phyloP scores from a whole-genome alignment of 92 coral and sea anemone genomes.

The Siderastrea radians region DNA sequence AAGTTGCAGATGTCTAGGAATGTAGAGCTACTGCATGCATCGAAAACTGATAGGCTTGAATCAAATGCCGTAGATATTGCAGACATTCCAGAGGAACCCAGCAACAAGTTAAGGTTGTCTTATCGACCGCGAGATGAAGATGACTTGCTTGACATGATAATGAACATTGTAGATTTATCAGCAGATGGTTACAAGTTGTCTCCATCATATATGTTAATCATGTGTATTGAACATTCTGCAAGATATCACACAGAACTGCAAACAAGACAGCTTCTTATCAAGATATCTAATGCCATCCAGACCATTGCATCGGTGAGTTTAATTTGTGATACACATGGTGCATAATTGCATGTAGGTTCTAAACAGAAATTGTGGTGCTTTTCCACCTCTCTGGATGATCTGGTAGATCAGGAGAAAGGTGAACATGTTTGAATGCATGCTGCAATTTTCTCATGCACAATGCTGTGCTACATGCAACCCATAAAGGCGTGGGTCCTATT shows the following conservation, averaged over 20 bases:
- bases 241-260: constrained; percentile 81
- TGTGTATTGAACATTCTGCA: constrained; percentile 94
- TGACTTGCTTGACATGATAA: constrained; percentile 81
- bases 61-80: constrained; percentile 27
- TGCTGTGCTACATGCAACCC: too few species aligned
- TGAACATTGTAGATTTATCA: constrained; percentile 68
- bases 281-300: constrained; percentile 91
- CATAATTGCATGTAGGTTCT: too few species aligned
- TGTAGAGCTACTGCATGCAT: neutral
- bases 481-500: too few species aligned
- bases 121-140: constrained; percentile 89
- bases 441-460: too few species aligned
- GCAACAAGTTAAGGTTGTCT: constrained; percentile 68
- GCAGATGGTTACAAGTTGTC: constrained; percentile 85
- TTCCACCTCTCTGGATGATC: too few species aligned
- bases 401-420: too few species aligned
- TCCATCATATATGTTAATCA: constrained; percentile 86
- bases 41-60: constrained; percentile 5
- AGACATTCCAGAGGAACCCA: constrained; percentile 25
- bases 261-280: constrained; percentile 89
- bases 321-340: neutral
- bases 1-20: constrained; percentile 34
- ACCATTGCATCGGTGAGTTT: constrained; percentile 93
- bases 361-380: too few species aligned
- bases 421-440: too few species aligned